Evolutionary conservation across 2,113 vertebrate genomes (phyloP), one percentile per base, ranked within the genome.

Genomic region (Probosciger aterrimus): DNA sequence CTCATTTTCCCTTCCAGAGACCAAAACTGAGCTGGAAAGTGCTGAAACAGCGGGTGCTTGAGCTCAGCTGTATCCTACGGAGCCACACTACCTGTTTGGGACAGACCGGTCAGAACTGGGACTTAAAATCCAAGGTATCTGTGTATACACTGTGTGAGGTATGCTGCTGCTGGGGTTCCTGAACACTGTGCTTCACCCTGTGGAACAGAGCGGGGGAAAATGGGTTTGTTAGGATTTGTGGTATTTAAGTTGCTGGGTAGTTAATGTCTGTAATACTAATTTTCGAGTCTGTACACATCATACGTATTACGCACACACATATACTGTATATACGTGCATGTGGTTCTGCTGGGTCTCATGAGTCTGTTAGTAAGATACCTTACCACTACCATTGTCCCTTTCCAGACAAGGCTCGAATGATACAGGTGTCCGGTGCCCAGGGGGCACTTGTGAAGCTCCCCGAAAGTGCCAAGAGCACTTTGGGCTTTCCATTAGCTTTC

Each of bases 111-210:
- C 67, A 19, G 2, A 39, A 8, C 27, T 0, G 23, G 25, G 4
- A 20, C 18, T 3, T 11, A 10, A 4, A 23, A 0, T 2, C n/a
- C 0, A 2, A 41, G 55, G 43, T 11, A n/a, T 2, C 22, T 4
- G 27, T 13, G 37, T 30, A 10, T 2, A 6, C 1, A 1, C 39
- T 33, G 35, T 0, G 1, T 1, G 5, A 23, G 2, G 2, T 2
- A 35, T 5, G 3, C 10, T 7, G 81, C 33, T 4, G 2, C 69
- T 33, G 0, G 0, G 37, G 39, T 11, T 52, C 70, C 53, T 7
- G 19, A 31, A 11, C 14, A 4, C 18, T 1, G 6, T 0, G 5
- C 28, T 67, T 44, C 1, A 5, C 13, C 27, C 55, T 19, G 49
- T 0, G 0, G 24, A 68, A 24, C 1, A 1, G 47, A 68, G 47